Evolutionary conservation across 1,140 invertebrate species (phyloP).

Genomic region (Drosophila prosaltans): DNA sequence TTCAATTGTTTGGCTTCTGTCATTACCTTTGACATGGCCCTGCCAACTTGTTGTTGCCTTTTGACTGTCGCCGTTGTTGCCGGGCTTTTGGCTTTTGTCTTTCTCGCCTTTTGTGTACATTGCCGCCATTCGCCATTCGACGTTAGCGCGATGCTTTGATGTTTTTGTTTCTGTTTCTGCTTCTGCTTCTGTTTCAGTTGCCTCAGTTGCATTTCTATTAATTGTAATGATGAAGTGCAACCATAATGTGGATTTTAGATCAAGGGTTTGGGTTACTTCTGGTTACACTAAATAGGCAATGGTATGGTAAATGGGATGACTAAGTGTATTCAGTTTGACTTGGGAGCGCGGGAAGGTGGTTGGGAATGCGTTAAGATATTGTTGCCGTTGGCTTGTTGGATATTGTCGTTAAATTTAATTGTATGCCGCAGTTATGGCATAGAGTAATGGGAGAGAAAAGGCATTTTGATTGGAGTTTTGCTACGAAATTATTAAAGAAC

Average conservation of each 20-base stretch:
- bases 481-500: too few relatives aligned
- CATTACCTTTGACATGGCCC: constrained; percentile 78
- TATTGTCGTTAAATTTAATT: constrained; percentile 59
- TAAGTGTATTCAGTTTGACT: not conserved
- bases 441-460: too few relatives aligned
- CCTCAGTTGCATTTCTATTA: constrained; percentile 77
- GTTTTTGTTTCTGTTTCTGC: constrained; percentile 18
- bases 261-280: not conserved
- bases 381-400: constrained; percentile 19
- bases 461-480: too few relatives aligned
- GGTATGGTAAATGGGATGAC: not conserved
- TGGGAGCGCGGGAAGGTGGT: not conserved
- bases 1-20: constrained; percentile 80
- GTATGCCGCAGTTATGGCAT: constrained; percentile 13
- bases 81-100: constrained; percentile 60
- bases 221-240: constrained; percentile 76
- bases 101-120: constrained; percentile 65
- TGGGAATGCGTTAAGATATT: constrained; percentile 10
- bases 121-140: constrained; percentile 18
- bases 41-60: constrained; percentile 66
- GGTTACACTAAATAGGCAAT: not conserved
- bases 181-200: constrained; percentile 48
- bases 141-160: constrained; percentile 11
- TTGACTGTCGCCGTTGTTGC: constrained; percentile 65
- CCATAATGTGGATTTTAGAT: constrained; percentile 2